Base-by-base conservation (phyloP, 1,140 invertebrate species). In the Heliconius nattereri region DNA sequence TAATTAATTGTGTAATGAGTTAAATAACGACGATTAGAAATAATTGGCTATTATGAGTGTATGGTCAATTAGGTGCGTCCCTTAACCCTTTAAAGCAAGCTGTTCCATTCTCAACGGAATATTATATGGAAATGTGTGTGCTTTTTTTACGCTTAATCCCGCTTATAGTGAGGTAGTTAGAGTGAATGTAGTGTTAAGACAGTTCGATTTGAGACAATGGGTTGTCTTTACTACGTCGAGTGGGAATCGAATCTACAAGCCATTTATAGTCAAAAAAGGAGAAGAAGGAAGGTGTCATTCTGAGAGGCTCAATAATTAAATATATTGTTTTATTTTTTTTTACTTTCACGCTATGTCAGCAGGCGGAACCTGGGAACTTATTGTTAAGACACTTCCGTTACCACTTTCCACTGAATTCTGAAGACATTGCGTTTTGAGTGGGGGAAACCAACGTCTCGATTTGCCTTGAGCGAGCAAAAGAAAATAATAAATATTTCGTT, bases 31-130 rank as follows among this genome's bases (percentile, higher is more conserved):
- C 80, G 81, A 52, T 83, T 73, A 80, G 85, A 20, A 66, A 66
- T 88, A 90, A 89, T 90, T 90, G 89, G 89, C 83, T 83, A 90
- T 88, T 89, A 83, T 86, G 86, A 85, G 83, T 87, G 80, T 81
- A 90, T 86, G 86, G 85, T 90, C 89, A 89, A 90, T 91, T 91
- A 90, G 85, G 78, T 82, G 78, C 78, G 76, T 82, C 81, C 82
- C 78, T 76, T 81, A 66, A 66, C 26, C 75, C 75, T 60, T 76
- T 37, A 60, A 23, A 71, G 35, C 37, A 76, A 37, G 45, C 35
- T 75, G 74, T 66, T 49, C 19, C 74, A 9, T 76, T 76, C 60
- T 71, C 71, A 76, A 71, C 75, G 40, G 60, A 71, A 37, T 76
- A 70, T 57, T 19, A 70, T 16, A 52, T 66, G 23, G n/a, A 29